Evolutionary conservation across 2,797 vertebrate genomes (phyloP).

Genomic region (Diceros bicornis): DNA sequence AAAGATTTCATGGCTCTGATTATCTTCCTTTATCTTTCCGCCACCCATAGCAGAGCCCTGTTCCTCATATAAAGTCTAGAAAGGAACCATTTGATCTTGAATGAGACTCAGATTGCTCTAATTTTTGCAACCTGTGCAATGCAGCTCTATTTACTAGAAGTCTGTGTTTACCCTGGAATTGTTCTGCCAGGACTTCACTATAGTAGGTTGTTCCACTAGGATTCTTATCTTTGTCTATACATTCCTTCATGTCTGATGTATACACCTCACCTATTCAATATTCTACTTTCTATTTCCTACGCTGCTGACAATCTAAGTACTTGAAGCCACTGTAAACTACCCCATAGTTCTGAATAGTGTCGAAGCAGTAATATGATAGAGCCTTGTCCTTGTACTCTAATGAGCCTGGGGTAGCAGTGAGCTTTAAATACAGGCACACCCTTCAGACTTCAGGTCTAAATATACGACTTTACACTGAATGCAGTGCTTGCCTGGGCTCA

Average conservation of each 20-base stretch:
- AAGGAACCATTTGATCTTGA: too few species aligned
- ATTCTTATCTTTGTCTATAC: too few species aligned
- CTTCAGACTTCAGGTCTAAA: constrained; percentile 58
- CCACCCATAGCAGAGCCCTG: too few species aligned
- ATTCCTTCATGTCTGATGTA: constrained; percentile 55
- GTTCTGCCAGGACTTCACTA: too few species aligned
- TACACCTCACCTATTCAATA: constrained; percentile 26
- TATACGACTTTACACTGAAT: constrained; percentile 34
- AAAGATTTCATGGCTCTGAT: too few species aligned
- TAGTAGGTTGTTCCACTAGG: too few species aligned
- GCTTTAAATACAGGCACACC: constrained; percentile 73
- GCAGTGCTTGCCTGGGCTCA: constrained; percentile 62
- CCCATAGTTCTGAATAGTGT: constrained; percentile 71
- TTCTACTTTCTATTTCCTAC: constrained; percentile 69
- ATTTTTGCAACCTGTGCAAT: too few species aligned
- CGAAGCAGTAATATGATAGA: constrained; percentile 72
- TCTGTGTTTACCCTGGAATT: too few species aligned
- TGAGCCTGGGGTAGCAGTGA: constrained; percentile 17
- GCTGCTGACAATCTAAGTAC: constrained; percentile 61
- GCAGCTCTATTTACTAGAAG: too few species aligned
- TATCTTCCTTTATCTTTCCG: too few species aligned
- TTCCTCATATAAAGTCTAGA: too few species aligned
- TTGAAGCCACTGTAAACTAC: constrained; percentile 80
- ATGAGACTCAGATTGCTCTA: too few species aligned
- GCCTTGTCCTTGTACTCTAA: constrained; percentile 71